Percentiles rank a stretch among this genome's conserved stretches.
phyloP scores from a whole-genome alignment of 1,140 invertebrate species.

The Agraylea sexmaculata region DNA sequence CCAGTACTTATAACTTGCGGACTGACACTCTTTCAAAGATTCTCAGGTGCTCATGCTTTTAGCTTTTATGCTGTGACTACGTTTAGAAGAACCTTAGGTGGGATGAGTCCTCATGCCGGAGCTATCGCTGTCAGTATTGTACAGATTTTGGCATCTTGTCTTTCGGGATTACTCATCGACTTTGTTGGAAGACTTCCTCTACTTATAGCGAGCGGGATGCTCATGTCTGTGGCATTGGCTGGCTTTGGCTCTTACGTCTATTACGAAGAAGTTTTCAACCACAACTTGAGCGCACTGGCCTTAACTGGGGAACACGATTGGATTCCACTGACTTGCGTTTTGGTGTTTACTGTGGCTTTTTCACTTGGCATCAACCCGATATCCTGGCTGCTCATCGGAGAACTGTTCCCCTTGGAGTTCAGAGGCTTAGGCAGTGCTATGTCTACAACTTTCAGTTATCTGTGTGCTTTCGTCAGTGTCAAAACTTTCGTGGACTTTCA shows the following conservation, averaged over 20 bases:
- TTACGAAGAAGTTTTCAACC: constrained; percentile 46
- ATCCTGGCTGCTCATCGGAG: constrained; percentile 76
- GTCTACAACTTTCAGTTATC: constrained; percentile 75
- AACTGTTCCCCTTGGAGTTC: constrained; percentile 77
- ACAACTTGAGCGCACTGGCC: constrained; percentile 25
- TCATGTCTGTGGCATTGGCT: constrained; percentile 69
- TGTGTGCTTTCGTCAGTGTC: constrained; percentile 77
- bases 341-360: constrained; percentile 73
- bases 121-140: constrained; percentile 68
- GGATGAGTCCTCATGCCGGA: constrained; percentile 69
- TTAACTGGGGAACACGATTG: constrained; percentile 52
- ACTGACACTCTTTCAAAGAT: constrained; percentile 74
- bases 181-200: constrained; percentile 64
- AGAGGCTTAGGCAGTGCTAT: constrained; percentile 72
- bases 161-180: constrained; percentile 70
- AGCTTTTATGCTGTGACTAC: constrained; percentile 73
- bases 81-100: constrained; percentile 63
- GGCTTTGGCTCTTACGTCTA: constrained; percentile 72
- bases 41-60: constrained; percentile 71
- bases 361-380: constrained; percentile 82
- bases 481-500: constrained; percentile 79
- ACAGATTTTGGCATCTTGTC: constrained; percentile 62
- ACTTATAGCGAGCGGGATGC: constrained; percentile 64
- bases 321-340: constrained; percentile 70
- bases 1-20: constrained; percentile 70